Evolutionary conservation across 2,797 vertebrate genomes (phyloP).

Genomic region (Pempheris klunzingeri): DNA sequence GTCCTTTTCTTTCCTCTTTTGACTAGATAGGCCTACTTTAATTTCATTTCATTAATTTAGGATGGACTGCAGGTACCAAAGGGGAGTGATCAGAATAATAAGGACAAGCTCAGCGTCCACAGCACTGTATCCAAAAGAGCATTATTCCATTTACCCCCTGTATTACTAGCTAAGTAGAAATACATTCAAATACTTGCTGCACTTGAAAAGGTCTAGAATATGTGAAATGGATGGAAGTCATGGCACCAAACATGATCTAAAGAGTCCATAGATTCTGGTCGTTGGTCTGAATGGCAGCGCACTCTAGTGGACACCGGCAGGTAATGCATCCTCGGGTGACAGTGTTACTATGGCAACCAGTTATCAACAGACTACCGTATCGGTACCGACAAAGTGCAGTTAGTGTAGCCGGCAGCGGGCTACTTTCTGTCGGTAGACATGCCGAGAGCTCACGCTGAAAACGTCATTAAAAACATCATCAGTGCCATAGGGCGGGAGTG

Average conservation of each 20-base stretch:
- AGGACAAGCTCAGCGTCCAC: too few species aligned
- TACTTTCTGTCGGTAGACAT: slow-evolving; percentile 66
- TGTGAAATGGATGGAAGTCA: too few species aligned
- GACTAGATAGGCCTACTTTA: too few species aligned
- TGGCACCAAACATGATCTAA: too few species aligned
- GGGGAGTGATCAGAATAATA: too few species aligned
- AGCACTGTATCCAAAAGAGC: background rate
- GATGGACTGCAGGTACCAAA: too few species aligned
- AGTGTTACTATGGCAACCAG: slow-evolving; percentile 53
- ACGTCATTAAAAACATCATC: slow-evolving; percentile 87
- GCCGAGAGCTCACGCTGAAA: slow-evolving; percentile 80
- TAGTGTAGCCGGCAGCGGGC: too few species aligned
- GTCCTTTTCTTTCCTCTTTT: background rate
- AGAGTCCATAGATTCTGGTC: too few species aligned
- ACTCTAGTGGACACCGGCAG: background rate
- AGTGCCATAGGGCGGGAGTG: slow-evolving; percentile 85
- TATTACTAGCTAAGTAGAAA: background rate
- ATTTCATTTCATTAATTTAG: too few species aligned
- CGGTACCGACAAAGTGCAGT: background rate
- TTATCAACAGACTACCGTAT: slow-evolving; percentile 16
- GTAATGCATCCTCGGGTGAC: too few species aligned
- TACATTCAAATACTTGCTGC: background rate
- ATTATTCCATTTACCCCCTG: background rate
- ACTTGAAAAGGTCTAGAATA: too few species aligned
- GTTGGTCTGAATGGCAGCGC: background rate